A percentile compares a stretch with the other conserved stretches of the same genome.
Conservation (phyloP, 2,888 invertebrate species). For the Coleophora flavipennella region DNA sequence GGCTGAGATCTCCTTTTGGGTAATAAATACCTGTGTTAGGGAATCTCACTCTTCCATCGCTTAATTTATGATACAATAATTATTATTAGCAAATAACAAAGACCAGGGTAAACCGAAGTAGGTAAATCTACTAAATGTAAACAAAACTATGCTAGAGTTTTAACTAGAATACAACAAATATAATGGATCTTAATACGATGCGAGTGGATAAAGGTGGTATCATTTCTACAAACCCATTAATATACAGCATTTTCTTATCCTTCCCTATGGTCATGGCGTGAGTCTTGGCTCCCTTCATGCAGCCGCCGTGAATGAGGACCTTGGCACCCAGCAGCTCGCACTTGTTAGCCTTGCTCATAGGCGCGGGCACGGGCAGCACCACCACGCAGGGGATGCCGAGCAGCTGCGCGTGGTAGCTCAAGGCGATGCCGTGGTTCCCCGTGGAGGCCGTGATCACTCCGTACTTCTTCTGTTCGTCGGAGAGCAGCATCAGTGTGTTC, state of each 20-base stretch:
- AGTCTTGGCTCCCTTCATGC: conserved; percentile 84
- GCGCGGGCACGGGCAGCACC: conserved; percentile 90
- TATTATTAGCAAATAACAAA: too few species aligned
- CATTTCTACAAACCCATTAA: conserved; percentile 87
- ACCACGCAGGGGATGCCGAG: conserved; percentile 83
- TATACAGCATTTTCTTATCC: conserved; percentile 81
- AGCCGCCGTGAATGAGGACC: conserved; percentile 83
- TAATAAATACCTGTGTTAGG: too few species aligned
- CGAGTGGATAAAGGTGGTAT: too few species aligned
- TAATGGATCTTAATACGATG: too few species aligned
- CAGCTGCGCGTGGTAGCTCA: conserved; percentile 81
- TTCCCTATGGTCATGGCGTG: conserved; percentile 81
- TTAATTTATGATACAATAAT: too few species aligned
- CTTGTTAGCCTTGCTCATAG: conserved; percentile 91
- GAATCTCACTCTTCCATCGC: too few species aligned
- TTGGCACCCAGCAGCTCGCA: conserved; percentile 86
- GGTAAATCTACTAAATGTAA: too few species aligned
- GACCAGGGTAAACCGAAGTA: too few species aligned
- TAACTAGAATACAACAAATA: too few species aligned
- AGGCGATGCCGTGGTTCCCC: conserved; percentile 90
- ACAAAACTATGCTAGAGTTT: too few species aligned
- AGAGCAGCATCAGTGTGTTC: conserved; percentile 81
- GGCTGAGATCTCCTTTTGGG: too few species aligned
- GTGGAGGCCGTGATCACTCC: conserved; percentile 93
- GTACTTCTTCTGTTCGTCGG: conserved; percentile 78